Evolutionary conservation across 2,888 invertebrate genomes (phyloP).

Genomic region (Apomyelois bistriatella): DNA sequence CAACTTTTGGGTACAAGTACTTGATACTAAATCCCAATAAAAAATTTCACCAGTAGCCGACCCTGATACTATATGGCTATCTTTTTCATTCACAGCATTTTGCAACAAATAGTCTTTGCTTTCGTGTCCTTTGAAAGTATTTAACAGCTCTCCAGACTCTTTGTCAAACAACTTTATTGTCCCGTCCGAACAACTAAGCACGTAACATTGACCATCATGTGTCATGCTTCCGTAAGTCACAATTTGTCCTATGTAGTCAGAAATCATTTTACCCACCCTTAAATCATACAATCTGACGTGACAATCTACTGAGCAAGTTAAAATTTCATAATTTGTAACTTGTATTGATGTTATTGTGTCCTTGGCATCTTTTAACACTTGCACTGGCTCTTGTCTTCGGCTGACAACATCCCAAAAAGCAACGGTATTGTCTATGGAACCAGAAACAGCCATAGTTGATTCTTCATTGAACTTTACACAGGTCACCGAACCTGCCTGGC

Average conservation of each 20-base stretch:
- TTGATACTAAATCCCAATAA: slow-evolving; percentile 94
- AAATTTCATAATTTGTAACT: slow-evolving; percentile 93
- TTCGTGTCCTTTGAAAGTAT: slow-evolving; percentile 90
- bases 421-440: slow-evolving; percentile 95
- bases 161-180: slow-evolving; percentile 93
- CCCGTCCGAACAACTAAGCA: slow-evolving; percentile 92
- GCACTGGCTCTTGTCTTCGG: slow-evolving; percentile 65
- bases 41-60: slow-evolving; percentile 92
- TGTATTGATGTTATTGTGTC: slow-evolving; percentile 91
- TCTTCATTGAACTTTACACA: slow-evolving; percentile 96
- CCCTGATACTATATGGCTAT: slow-evolving; percentile 93
- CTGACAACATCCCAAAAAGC: slow-evolving; percentile 91
- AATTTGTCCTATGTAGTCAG: slow-evolving; percentile 92
- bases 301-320: slow-evolving; percentile 94
- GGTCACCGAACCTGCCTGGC: slow-evolving; percentile 93
- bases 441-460: slow-evolving; percentile 94
- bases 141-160: slow-evolving; percentile 67
- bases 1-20: slow-evolving; percentile 64
- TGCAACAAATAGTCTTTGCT: slow-evolving; percentile 92
- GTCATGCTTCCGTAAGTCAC: slow-evolving; percentile 92
- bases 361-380: slow-evolving; percentile 92
- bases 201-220: slow-evolving; percentile 94
- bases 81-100: slow-evolving; percentile 90
- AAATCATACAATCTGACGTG: slow-evolving; percentile 94
- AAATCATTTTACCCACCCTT: slow-evolving; percentile 88